phyloP scores from a whole-genome alignment of 1,140 invertebrate species.

The Glossosoma conforme region DNA sequence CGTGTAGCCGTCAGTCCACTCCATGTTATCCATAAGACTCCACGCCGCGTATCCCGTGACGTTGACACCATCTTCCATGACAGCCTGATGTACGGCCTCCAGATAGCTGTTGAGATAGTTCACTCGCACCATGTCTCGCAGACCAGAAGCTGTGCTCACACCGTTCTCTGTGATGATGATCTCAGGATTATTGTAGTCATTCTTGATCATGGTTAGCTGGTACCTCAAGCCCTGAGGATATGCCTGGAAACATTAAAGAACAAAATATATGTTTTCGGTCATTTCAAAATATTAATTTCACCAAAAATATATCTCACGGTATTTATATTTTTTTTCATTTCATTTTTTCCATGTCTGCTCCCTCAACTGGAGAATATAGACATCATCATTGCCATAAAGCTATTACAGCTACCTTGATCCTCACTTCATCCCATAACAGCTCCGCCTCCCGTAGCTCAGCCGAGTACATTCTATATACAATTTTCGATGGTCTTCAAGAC shows the following conservation, averaged over 20 bases:
- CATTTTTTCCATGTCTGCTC: no score
- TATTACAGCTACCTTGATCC: no score
- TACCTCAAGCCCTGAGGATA: constrained; percentile 39
- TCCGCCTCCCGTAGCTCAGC: no score
- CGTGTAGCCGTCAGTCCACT: constrained; percentile 52
- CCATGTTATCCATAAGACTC: constrained; percentile 63
- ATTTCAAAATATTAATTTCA: no score
- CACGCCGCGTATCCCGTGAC: constrained; percentile 56
- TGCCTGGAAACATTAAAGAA: constrained; percentile 26
- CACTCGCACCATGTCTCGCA: constrained; percentile 51
- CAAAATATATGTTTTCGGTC: no score
- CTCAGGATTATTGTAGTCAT: constrained; percentile 54
- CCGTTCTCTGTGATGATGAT: constrained; percentile 69
- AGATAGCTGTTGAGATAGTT: constrained; percentile 35
- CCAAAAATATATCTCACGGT: no score
- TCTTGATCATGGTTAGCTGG: constrained; percentile 53
- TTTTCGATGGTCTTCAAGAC: no score
- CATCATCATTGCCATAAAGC: no score
- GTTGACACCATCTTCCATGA: constrained; percentile 36
- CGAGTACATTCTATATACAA: no score
- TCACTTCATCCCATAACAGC: no score
- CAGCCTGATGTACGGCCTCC: constrained; percentile 31
- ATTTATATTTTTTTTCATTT: no score
- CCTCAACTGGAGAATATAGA: no score
- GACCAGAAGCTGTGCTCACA: constrained; percentile 46